These are phyloP conservation scores for Panthera leo DNA, from an alignment of 2,113 vertebrate genomes.

Conservation along the genomic window DNA sequence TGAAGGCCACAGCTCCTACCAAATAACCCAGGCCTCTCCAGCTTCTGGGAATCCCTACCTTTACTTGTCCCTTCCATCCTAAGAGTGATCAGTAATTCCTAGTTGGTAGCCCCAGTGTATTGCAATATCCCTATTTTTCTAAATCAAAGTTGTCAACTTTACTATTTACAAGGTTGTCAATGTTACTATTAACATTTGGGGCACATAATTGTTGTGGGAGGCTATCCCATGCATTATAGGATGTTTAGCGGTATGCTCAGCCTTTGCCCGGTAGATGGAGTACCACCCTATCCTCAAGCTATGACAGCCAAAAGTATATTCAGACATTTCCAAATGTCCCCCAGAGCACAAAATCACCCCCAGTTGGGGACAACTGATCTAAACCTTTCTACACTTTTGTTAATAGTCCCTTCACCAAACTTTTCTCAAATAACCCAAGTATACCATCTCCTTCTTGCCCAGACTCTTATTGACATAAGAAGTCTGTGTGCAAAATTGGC, in stretches of 20 bases:
- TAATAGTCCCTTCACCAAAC: background rate
- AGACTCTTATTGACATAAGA: background rate
- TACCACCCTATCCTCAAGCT: background rate
- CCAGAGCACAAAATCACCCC: background rate
- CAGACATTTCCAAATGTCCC: background rate
- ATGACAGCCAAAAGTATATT: background rate
- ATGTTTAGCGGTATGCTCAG: background rate
- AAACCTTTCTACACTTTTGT: background rate
- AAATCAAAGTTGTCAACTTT: background rate
- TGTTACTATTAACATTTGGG: background rate
- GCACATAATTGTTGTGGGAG: background rate
- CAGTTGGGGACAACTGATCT: background rate
- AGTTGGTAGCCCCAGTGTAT: background rate
- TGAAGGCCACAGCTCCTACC: background rate
- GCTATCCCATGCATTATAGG: background rate
- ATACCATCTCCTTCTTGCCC: background rate
- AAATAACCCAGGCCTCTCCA: background rate
- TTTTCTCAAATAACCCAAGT: background rate
- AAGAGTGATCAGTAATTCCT: background rate
- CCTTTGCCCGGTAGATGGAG: background rate
- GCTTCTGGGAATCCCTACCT: background rate
- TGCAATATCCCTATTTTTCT: background rate
- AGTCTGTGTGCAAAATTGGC: background rate
- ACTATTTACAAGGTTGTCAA: background rate
- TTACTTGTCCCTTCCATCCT: background rate